phyloP scores from a whole-genome alignment of 1,140 invertebrate genomes.

The Tetranychus urticae region DNA sequence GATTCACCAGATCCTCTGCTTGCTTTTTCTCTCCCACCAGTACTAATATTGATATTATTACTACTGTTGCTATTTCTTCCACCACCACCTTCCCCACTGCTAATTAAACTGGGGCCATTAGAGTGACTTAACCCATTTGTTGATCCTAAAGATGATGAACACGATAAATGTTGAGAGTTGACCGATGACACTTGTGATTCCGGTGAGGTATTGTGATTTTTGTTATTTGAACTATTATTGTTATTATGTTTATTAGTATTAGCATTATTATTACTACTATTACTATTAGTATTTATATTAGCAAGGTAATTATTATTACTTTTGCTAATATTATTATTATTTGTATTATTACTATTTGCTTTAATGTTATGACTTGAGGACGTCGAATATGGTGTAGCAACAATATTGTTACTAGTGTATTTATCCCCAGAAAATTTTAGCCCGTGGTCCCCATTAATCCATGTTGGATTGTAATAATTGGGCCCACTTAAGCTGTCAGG shows the following conservation, averaged over 20 bases:
- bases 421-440: background rate
- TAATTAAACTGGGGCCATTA: too few species aligned
- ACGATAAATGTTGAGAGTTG: background rate
- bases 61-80: too few species aligned
- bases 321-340: background rate
- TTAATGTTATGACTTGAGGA: background rate
- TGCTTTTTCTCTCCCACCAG: too few species aligned
- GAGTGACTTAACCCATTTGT: too few species aligned
- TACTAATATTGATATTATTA: too few species aligned
- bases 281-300: too few species aligned
- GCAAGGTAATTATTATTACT: too few species aligned
- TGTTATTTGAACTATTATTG: too few species aligned
- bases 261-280: too few species aligned
- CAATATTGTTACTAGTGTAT: background rate
- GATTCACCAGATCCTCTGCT: background rate
- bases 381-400: background rate
- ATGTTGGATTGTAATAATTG: conserved; percentile 21
- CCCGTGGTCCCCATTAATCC: background rate
- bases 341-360: background rate
- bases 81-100: too few species aligned
- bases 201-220: background rate
- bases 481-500: conserved; percentile 73
- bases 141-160: too few species aligned
- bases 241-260: too few species aligned
- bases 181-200: background rate